phyloP scores from a whole-genome alignment of 2,113 vertebrate genomes.

The Equus przewalskii region DNA sequence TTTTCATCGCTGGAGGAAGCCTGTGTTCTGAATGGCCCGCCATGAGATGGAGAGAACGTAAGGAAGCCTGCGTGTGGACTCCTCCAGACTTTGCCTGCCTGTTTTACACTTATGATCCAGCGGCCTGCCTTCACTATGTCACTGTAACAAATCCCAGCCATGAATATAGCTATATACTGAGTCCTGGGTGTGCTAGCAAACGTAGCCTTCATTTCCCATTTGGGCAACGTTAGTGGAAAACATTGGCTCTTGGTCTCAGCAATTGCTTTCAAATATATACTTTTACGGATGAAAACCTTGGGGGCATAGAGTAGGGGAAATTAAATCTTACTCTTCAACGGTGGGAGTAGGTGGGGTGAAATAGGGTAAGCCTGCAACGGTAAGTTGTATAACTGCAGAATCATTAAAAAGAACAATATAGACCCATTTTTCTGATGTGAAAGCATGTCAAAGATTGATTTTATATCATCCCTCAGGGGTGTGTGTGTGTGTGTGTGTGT shows the following conservation, averaged over 20 bases:
- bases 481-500: rapidly evolving
- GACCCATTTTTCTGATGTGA: background rate
- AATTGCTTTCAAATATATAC: background rate
- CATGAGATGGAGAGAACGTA: too few relatives aligned
- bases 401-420: background rate
- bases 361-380: background rate
- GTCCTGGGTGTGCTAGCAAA: background rate
- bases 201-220: background rate
- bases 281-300: background rate
- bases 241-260: background rate
- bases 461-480: too few relatives aligned
- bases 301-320: background rate
- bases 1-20: background rate
- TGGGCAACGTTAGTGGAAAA: background rate
- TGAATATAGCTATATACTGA: background rate
- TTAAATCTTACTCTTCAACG: background rate
- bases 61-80: rapidly evolving
- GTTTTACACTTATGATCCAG: background rate
- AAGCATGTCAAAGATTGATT: background rate
- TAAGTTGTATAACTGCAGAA: background rate
- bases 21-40: background rate
- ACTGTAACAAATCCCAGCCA: background rate
- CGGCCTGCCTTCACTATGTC: background rate
- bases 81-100: background rate
- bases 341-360: background rate